Evolutionary conservation across 1,140 invertebrate species (phyloP), one percentile per base, ranked within the genome.

Genomic region (Drosophila gunungcola): DNA sequence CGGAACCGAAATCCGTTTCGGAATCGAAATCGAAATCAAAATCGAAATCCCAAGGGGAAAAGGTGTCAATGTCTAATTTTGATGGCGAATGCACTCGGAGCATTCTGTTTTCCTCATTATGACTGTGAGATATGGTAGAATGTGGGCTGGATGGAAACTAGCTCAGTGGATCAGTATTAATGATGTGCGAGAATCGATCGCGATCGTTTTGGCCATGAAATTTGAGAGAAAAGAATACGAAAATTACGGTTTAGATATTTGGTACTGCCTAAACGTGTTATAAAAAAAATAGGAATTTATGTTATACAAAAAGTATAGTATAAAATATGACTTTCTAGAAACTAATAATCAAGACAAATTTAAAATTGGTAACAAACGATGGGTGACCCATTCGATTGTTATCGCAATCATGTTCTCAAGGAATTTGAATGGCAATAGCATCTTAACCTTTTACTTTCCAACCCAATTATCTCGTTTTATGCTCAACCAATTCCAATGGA

Each of bases 51-150:
- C 36, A 51, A 16, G 34, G 34, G 54, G 27, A 62, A 76, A 58
- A 86, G 75, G 83, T 88, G 83, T 83, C 83, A 88, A 83, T 88
- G 84, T 86, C 79, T 73, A 86, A 83, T 88, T 72, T 76, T 77
- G 79, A 86, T 80, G 68, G 62, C 11, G 56, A 75, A 55, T 77
- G 73, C 73, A 75, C 41, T 45, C 46, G 51, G 10, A 48, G 77
- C 67, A 65, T 75, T 85, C 46, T 78, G 73, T 46, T 81, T 64
- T 75, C 46, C 73, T 60, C 73, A 82, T 86, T 75, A 86, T 55
- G 62, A 34, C n/a, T 21, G 49, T 25, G 12, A 56, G 49, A 43
- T 62, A 67, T 32, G 34, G 34, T n/a, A n/a, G 49, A 48, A 57
- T 70, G 32, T 27, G 64, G 34, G 13, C 7, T 56, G 16, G 42